Percentiles rank a stretch among this genome's conserved stretches.
Conservation (phyloP, 2,888 invertebrate genomes). For the Platycheirus albimanus region DNA sequence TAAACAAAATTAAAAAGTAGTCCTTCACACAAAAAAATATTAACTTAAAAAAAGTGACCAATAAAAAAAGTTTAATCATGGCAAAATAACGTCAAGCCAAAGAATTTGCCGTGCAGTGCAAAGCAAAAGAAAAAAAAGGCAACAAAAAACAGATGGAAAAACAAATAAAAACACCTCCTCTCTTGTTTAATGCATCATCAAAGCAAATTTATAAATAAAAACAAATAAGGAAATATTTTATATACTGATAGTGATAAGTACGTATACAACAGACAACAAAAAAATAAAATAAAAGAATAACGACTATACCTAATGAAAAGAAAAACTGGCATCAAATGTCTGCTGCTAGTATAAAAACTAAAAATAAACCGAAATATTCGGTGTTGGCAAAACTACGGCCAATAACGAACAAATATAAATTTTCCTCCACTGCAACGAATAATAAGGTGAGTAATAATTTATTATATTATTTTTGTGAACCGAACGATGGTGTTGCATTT, state of each 20-base stretch:
- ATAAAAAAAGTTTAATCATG: conserved; percentile 28
- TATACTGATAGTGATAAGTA: too few species aligned
- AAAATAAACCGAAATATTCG: conserved; percentile 73
- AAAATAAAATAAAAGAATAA: conserved; percentile 11
- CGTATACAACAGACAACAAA: background rate
- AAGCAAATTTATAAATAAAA: conserved; percentile 55
- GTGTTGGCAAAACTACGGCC: conserved; percentile 69
- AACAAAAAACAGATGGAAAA: conserved; percentile 64
- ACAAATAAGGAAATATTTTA: conserved; percentile 46
- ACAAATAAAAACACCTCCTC: conserved; percentile 61
- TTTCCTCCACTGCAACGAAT: conserved; percentile 57
- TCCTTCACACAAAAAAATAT: background rate
- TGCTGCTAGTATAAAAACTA: conserved; percentile 70
- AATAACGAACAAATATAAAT: conserved; percentile 69
- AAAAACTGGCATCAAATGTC: conserved; percentile 70
- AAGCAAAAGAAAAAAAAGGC: conserved; percentile 1
- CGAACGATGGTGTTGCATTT: background rate
- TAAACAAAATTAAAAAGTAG: conserved; percentile 23
- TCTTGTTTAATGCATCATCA: conserved; percentile 8
- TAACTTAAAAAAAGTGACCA: background rate
- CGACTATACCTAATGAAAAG: conserved; percentile 12
- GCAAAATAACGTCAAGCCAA: conserved; percentile 20
- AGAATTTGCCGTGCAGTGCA: conserved; percentile 23
- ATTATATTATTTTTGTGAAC: background rate
- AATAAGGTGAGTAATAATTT: conserved; percentile 65